A percentile compares a stretch with the other conserved stretches of the same genome.
phyloP scores from a whole-genome alignment of 2,113 vertebrate genomes.

The Oenanthe oenanthe region DNA sequence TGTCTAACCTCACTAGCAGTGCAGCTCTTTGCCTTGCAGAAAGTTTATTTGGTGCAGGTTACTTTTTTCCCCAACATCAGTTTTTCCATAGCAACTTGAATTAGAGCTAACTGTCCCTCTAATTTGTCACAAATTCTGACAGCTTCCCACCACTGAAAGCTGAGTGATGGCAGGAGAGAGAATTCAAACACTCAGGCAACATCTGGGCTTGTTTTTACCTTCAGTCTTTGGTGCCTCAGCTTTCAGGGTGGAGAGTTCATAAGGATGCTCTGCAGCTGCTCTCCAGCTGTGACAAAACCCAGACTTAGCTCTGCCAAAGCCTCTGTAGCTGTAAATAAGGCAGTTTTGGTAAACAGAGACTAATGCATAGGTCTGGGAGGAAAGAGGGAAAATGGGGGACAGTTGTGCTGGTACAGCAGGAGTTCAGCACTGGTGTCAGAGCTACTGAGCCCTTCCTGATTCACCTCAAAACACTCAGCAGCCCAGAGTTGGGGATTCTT shows the following conservation, averaged over 20 bases:
- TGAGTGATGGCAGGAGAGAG: neutral
- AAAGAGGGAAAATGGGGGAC: neutral
- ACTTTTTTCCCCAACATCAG: neutral
- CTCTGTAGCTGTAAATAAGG: neutral
- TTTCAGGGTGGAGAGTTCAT: neutral
- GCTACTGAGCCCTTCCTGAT: neutral
- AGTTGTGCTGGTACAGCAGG: neutral
- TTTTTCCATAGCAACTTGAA: neutral
- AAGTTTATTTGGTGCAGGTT: neutral
- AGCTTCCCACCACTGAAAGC: neutral
- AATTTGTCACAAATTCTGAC: neutral
- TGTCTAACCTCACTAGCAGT: neutral
- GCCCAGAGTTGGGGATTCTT: accelerated
- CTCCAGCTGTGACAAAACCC: neutral
- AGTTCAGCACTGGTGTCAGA: neutral
- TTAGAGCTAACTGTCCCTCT: neutral
- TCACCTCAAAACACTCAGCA: neutral
- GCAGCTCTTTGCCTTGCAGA: neutral
- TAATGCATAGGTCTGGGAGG: neutral
- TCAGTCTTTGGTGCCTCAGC: neutral
- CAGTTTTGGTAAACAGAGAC: neutral
- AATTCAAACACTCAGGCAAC: neutral
- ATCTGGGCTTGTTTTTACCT: neutral
- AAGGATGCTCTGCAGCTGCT: neutral
- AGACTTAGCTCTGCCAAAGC: neutral